Evolutionary conservation across 2,113 vertebrate genomes (phyloP), one percentile per base, ranked within the genome.

Genomic region (Corvus cornix): DNA sequence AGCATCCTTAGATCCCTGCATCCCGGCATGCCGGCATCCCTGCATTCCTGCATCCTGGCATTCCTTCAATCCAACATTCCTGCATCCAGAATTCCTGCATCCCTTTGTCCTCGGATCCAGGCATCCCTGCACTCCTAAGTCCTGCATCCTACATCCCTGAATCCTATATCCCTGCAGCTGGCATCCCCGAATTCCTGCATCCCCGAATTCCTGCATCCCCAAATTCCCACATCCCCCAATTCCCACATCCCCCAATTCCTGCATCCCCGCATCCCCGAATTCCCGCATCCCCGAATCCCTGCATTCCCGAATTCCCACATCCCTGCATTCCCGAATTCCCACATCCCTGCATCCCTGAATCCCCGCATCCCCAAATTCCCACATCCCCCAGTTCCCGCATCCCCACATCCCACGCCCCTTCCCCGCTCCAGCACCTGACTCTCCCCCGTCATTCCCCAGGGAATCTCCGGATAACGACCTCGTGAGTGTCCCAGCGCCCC

Each of bases 401-500:
- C 46, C 20, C 46, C 3, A 6, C 16, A 10, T 41, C 67, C 51
- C 62, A 44, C 63, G 4, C 21, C 26, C 20, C 68, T 23, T 20
- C 35, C 63, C 46, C 0, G 0, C 24, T 17, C 16, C 1, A 0
- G 28, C 10, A 0, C 6, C 87, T 88, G 21, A 90, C 13, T 2
- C 12, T 35, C 2, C 27, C 27, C 53, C 37, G 5, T 72, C 23
- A 0, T n/a, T 59, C 66, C 56, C 7, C 92, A 98, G 98, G 69
- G 98, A 98, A 10, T 96, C 95, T 14, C 95, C 69, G 5, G 98
- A 98, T 5, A 64, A 97, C 0, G 96, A 97, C 8, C 86, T 85
- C 96, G 98, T 98, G 95, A 98, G 98, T 97, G 28, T 39, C 86
- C 52, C 63, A 11, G 48, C 23, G 6, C 48, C 84, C 44, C 35